phyloP scores from a whole-genome alignment of 1,140 invertebrate species.

The Adelges cooleyi region DNA sequence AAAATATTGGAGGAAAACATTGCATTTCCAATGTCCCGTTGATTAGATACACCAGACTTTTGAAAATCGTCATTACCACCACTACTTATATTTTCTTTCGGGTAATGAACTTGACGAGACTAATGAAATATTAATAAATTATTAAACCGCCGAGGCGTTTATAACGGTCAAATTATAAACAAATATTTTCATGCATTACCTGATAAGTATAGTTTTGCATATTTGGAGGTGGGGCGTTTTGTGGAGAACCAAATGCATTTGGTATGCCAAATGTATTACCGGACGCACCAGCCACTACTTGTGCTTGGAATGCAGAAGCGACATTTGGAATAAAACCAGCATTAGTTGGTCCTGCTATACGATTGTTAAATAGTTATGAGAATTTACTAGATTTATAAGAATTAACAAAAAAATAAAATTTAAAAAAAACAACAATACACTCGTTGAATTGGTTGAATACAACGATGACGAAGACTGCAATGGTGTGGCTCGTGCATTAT shows the following conservation, averaged over 20 bases:
- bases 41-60: constrained; percentile 23
- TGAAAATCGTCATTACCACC: constrained; percentile 12
- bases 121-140: background rate
- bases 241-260: background rate
- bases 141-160: no score
- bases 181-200: background rate
- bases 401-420: no score
- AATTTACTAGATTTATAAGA: no score
- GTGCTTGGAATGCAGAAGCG: constrained; percentile 14
- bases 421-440: background rate
- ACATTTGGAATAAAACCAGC: constrained; percentile 15
- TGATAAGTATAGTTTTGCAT: constrained; percentile 17
- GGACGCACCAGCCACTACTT: constrained; percentile 13
- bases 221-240: constrained; percentile 12
- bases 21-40: constrained; percentile 18
- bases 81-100: constrained; percentile 3
- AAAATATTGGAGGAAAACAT: constrained; percentile 20
- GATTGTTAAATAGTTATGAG: no score
- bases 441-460: constrained; percentile 22
- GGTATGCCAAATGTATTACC: constrained; percentile 12
- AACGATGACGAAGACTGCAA: constrained; percentile 12
- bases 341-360: constrained; percentile 23
- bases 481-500: constrained; percentile 1
- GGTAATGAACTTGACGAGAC: constrained; percentile 12
- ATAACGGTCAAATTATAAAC: no score